Conservation (phyloP, 2,113 vertebrate species). For the Opisthocomus hoazin region DNA sequence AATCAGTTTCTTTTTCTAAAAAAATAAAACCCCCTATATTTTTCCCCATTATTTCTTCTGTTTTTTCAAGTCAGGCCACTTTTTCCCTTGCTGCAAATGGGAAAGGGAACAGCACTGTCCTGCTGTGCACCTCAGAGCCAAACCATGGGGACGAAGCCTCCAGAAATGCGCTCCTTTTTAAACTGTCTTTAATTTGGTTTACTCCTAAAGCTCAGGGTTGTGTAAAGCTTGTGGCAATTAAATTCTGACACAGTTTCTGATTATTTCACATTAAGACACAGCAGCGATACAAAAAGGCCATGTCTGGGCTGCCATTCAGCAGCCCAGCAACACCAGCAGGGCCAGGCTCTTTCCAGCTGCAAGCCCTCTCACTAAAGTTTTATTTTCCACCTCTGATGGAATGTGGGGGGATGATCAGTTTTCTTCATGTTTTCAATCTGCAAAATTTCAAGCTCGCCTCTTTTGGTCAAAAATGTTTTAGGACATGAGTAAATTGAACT, state of each 20-base stretch:
- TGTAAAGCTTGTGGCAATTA: background rate
- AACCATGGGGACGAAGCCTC: background rate
- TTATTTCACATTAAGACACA: background rate
- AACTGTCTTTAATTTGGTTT: background rate
- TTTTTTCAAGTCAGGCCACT: background rate
- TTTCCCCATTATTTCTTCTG: background rate
- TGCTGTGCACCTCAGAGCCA: background rate
- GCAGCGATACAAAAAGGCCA: background rate
- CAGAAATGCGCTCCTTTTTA: background rate
- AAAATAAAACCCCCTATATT: background rate
- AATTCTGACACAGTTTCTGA: background rate
- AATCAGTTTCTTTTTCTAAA: background rate
- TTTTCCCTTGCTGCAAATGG: background rate
- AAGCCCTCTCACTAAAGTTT: background rate
- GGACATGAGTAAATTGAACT: background rate
- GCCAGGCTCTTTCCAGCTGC: background rate
- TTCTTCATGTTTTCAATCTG: background rate
- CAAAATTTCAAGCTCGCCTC: background rate
- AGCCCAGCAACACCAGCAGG: background rate
- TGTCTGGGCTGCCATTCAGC: background rate
- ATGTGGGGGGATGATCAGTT: background rate
- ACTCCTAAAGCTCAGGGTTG: background rate
- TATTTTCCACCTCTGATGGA: background rate
- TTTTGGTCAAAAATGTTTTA: background rate
- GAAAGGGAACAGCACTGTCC: background rate